Conservation (phyloP, 37 sponge, comb jelly and placozoan species). For the Chondrosia reniformis region DNA sequence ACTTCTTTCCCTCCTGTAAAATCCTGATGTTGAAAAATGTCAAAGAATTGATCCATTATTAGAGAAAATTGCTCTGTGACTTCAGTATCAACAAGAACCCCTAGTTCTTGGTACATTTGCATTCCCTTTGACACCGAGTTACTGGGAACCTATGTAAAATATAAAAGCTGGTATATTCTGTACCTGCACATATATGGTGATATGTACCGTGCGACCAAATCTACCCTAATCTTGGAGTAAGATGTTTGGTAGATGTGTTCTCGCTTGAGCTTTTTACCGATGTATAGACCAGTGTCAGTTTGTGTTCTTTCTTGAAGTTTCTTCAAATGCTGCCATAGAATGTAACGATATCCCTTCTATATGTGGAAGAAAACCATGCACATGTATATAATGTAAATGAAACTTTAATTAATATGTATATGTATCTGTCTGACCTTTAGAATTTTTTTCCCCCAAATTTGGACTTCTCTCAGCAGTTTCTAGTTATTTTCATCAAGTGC, state of each 20-base stretch:
- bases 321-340: background rate
- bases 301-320: background rate
- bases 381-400: too few relatives aligned
- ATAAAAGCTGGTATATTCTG: too few relatives aligned
- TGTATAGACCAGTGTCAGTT: conserved; percentile 3
- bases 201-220: conserved; percentile 1
- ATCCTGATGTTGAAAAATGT: too few relatives aligned
- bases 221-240: conserved; percentile 1
- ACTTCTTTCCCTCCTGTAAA: too few relatives aligned
- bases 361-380: too few relatives aligned
- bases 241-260: background rate
- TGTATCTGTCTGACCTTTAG: conserved; percentile 4
- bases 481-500: background rate
- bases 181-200: background rate
- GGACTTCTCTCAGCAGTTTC: conserved; percentile 1
- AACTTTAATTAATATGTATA: too few relatives aligned
- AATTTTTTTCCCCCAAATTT: background rate
- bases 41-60: too few relatives aligned
- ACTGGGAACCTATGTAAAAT: too few relatives aligned
- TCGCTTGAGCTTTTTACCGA: background rate
- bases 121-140: too few relatives aligned
- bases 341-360: background rate
- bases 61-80: too few relatives aligned
- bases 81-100: too few relatives aligned
- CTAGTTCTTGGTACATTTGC: too few relatives aligned